Conservation (phyloP, 2,888 invertebrate genomes). For the Nycteola revayana region DNA sequence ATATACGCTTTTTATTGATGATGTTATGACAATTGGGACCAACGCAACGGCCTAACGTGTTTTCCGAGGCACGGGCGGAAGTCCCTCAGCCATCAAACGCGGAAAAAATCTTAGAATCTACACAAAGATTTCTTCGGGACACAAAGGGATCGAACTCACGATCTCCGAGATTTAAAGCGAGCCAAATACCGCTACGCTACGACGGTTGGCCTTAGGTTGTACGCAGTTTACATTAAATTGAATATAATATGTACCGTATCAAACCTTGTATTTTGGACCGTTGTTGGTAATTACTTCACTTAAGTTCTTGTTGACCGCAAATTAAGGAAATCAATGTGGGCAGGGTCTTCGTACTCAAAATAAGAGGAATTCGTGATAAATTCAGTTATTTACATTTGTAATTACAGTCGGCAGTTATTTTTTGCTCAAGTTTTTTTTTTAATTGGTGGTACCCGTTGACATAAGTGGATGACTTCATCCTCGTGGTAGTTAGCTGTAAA, state of each 20-base stretch:
- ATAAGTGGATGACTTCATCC: conserved; percentile 21
- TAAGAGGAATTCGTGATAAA: conserved; percentile 25
- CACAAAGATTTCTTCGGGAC: too few species aligned
- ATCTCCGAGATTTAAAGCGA: too few species aligned
- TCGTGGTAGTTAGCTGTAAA: conserved; percentile 2
- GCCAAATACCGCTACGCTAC: too few species aligned
- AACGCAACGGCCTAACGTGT: too few species aligned
- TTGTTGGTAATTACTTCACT: conserved; percentile 16
- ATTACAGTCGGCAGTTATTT: conserved; percentile 9
- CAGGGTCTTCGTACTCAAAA: conserved; percentile 10
- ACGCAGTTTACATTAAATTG: conserved; percentile 20
- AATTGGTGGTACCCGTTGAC: conserved; percentile 5
- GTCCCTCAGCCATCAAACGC: too few species aligned
- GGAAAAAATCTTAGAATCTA: too few species aligned
- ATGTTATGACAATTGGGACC: too few species aligned
- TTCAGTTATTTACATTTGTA: conserved; percentile 25
- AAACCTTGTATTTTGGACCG: conserved; percentile 9
- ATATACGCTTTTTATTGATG: too few species aligned
- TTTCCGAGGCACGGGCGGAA: too few species aligned
- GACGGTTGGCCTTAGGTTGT: too few species aligned
- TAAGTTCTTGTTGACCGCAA: conserved; percentile 17
- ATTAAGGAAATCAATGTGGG: conserved; percentile 27
- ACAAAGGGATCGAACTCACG: too few species aligned
- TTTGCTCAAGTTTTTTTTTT: conserved; percentile 10
- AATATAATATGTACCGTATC: conserved; percentile 12